phyloP scores from a whole-genome alignment of 92 coral and sea anemone genomes.

The Bergia sp. region DNA sequence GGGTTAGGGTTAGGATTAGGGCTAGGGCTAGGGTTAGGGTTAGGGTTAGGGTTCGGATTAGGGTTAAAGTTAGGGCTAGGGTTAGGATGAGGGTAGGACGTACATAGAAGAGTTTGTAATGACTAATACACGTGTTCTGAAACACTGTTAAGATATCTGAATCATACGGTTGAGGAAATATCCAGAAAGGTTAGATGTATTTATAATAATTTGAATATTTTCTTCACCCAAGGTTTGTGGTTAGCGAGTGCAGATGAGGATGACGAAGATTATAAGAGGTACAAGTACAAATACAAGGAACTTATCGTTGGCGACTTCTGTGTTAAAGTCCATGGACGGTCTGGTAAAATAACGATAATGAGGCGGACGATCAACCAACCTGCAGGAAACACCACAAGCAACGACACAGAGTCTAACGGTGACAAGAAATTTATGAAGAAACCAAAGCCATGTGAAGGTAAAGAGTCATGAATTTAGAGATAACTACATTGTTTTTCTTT shows the following conservation, averaged over 20 bases:
- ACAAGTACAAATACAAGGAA: neutral
- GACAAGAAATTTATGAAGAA: neutral
- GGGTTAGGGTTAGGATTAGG: too few relatives aligned
- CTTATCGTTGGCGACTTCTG: slow-evolving; percentile 4
- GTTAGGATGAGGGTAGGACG: too few relatives aligned
- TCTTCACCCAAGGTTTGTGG: slow-evolving; percentile 7
- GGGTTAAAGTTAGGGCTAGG: too few relatives aligned
- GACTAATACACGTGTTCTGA: too few relatives aligned
- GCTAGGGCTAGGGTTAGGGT: too few relatives aligned
- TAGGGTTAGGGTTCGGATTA: too few relatives aligned
- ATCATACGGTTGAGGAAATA: too few relatives aligned
- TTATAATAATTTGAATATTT: too few relatives aligned
- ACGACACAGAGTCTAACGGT: neutral
- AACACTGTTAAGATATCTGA: too few relatives aligned
- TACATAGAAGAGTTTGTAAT: too few relatives aligned
- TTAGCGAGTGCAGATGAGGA: neutral
- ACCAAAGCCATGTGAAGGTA: slow-evolving; percentile 19
- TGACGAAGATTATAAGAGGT: neutral
- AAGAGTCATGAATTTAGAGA: neutral
- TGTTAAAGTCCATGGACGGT: slow-evolving; percentile 3
- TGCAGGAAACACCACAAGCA: slow-evolving; percentile 2
- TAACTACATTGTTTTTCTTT: too few relatives aligned
- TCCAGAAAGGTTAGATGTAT: too few relatives aligned
- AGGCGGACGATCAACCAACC: slow-evolving; percentile 1
- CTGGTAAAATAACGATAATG: neutral